Conservation (phyloP, 2,888 invertebrate genomes). For the Cerceris rybyensis region DNA sequence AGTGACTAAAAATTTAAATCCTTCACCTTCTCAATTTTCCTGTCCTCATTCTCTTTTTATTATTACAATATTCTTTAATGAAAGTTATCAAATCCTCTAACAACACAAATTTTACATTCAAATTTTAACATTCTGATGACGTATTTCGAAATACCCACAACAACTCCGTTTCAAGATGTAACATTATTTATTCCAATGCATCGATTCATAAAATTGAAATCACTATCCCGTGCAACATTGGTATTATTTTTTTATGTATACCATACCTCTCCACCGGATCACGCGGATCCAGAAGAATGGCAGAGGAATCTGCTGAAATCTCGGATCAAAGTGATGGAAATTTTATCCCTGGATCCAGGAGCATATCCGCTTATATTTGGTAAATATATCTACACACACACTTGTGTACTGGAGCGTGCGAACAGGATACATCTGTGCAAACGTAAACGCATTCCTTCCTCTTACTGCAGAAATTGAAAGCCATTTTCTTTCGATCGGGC, state of each 20-base stretch:
- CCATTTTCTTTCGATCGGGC: conserved; percentile 1
- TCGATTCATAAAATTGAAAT: conserved; percentile 11
- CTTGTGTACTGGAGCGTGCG: conserved; percentile 11
- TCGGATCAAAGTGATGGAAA: conserved; percentile 42
- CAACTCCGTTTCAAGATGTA: not conserved
- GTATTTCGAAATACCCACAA: not conserved
- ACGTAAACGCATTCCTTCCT: conserved; percentile 14
- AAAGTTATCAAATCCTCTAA: no score
- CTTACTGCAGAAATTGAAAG: conserved; percentile 11
- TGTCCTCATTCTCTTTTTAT: no score
- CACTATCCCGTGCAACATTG: not conserved
- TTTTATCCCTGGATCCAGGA: conserved; percentile 32
- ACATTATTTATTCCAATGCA: not conserved
- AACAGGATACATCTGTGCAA: conserved; percentile 14
- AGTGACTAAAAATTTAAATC: no score
- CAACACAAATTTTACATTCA: no score
- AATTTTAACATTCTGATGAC: no score
- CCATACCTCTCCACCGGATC: not conserved
- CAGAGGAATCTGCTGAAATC: conserved; percentile 24
- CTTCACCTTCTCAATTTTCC: no score
- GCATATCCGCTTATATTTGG: conserved; percentile 23
- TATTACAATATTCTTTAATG: no score
- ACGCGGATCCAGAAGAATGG: conserved; percentile 15
- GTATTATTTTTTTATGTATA: not conserved
- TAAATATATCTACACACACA: conserved; percentile 22